These are phyloP conservation scores for Cyanistes caeruleus DNA, from an alignment of 2,113 vertebrate genomes.

Conservation along the genomic window DNA sequence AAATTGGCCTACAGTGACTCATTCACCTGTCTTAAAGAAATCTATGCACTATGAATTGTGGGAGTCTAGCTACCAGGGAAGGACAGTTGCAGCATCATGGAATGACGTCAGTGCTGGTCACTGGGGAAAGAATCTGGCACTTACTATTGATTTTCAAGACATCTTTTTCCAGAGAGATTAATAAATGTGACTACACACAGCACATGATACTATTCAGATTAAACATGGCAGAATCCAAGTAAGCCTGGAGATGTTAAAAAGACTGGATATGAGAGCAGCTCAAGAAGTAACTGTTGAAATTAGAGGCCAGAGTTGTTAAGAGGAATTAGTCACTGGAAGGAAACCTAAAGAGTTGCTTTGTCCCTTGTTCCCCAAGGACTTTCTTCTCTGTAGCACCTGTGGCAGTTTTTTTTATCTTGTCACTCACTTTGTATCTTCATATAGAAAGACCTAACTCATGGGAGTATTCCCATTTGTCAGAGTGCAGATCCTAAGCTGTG, in stretches of 20 bases:
- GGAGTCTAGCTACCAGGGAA: not conserved
- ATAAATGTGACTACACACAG: not conserved
- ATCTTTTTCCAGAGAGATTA: not conserved
- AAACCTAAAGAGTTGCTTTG: not conserved
- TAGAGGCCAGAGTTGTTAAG: not conserved
- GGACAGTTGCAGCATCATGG: not conserved
- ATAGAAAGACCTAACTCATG: not conserved
- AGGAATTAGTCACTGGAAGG: not conserved
- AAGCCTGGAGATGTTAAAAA: not conserved
- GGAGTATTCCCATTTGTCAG: not conserved
- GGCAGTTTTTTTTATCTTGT: not conserved
- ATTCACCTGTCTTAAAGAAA: not conserved
- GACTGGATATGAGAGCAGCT: not conserved
- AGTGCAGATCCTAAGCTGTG: not conserved
- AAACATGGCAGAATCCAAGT: not conserved
- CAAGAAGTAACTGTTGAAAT: not conserved
- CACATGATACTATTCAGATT: not conserved
- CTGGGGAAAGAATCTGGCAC: not conserved
- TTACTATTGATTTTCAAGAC: not conserved
- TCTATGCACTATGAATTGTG: not conserved
- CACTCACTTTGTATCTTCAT: not conserved
- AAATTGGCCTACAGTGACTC: not conserved
- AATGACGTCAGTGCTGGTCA: not conserved
- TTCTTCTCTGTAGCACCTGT: not conserved
- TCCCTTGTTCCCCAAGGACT: not conserved